Evolutionary conservation across 1,140 invertebrate species (phyloP).

Genomic region (Bilobella aurantiaca): DNA sequence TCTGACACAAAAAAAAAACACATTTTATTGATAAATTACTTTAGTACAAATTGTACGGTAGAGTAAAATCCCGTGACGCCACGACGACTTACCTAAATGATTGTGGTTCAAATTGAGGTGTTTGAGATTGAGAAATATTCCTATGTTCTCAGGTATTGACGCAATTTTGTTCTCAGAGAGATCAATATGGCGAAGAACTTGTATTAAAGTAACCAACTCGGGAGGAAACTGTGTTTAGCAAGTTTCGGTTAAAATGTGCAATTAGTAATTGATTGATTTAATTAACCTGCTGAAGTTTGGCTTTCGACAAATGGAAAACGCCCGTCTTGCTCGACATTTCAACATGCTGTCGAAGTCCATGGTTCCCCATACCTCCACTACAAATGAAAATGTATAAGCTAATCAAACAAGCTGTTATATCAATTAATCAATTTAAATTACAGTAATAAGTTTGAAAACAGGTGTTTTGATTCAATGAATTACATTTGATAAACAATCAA

Average conservation of each 20-base stretch:
- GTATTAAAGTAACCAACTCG: constrained; percentile 43
- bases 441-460: no score
- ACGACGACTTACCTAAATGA: constrained; percentile 46
- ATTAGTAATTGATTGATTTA: constrained; percentile 41
- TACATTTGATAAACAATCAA: no score
- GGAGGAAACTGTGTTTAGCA: constrained; percentile 43
- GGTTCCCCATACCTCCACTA: constrained; percentile 63
- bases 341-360: constrained; percentile 74
- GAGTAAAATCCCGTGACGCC: constrained; percentile 87
- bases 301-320: constrained; percentile 71
- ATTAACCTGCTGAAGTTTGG: constrained; percentile 55
- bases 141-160: constrained; percentile 62
- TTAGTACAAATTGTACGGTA: constrained; percentile 53
- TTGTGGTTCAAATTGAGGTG: constrained; percentile 61
- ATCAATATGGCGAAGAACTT: constrained; percentile 72
- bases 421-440: no score
- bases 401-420: neutral
- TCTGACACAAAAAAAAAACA: constrained; percentile 38
- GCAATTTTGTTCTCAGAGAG: constrained; percentile 81
- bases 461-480: no score
- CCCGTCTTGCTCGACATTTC: constrained; percentile 89
- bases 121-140: constrained; percentile 67
- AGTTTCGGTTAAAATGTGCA: constrained; percentile 39
- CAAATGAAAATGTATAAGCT: neutral
- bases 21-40: constrained; percentile 54